Base-by-base conservation (phyloP, 37 sponge, comb jelly and placozoan genomes). In the Crambe crambe region DNA sequence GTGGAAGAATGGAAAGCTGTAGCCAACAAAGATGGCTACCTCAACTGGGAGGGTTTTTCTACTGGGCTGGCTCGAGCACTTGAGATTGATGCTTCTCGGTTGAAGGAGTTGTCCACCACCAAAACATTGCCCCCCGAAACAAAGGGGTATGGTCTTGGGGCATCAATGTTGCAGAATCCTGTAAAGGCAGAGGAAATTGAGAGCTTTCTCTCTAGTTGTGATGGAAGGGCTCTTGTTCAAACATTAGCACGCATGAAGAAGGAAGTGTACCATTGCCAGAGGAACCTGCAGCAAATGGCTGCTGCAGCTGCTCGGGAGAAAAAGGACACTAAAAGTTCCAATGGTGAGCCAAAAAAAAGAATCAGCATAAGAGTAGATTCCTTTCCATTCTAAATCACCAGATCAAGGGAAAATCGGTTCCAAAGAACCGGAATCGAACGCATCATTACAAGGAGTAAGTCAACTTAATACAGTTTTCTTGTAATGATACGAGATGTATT, bases 191-290 rank as follows among this genome's bases (percentile, higher is more conserved):
- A 1, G 2, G 69, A 76, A 20, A 83, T 83, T 25, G 70, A 83
- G 44, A 21, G 23, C n/a, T 76, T 75, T 51, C 42, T 83, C 58
- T 2, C 58, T 37, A 8, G 26, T 0, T 83, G 84, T 41, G 12
- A 29, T 22, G 41, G 41, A 76, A 56, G 75, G 17, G 25, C 21
- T 12, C 41, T 85, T 3, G 43, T 42, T 0, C 43, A 58, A 31
- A 78, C 85, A 27, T 63, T 85, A 20, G 23, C 12, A 27, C 67
- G 56, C 44, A 47, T 63, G 29, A 85, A 70, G 58, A 85, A 77
- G 58, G 85, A 85, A 60, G 78, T 77, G 35, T 77, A 77, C 63
- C 72, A 40, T 22, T 70, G 69, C 29, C 85, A 85, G 62, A 41
- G 5, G 56, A 70, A 77, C 56, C 71, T 85, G 23, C 69, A 77